Evolutionary conservation across 2,888 invertebrate genomes (phyloP), one percentile per base, ranked within the genome.

Genomic region (Sesia apiformis): DNA sequence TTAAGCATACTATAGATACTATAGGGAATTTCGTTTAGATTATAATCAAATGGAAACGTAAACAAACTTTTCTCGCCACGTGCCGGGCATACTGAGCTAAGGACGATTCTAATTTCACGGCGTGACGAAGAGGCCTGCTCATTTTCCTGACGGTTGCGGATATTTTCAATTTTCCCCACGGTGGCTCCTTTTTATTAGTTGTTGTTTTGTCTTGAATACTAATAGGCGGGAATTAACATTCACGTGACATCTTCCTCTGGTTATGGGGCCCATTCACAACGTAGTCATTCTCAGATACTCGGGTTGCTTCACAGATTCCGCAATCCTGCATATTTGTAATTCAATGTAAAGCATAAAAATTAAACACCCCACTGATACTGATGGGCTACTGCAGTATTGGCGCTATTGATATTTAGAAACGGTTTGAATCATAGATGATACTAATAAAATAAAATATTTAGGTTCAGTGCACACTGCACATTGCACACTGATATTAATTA

Each of bases 111-210:
- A 84, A 86, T 86, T 87, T 79, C 78, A 79, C 78, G 78, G 75
- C 77, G 82, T 82, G 83, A 84, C 79, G 81, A 78, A 82, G 80
- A 81, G 74, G 72, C 66, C 76, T 74, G 63, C 83, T 83, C 81
- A 86, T 86, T 86, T 86, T 83, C 84, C 76, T 84, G 84, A 81
- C 79, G 81, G 81, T 79, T 84, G 83, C 78, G 87, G 86, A 85
- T 85, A 86, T 87, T 89, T 88, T 89, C 88, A 87, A 89, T 88
- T 88, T 85, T 84, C 85, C 76, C 81, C 71, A 74, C 77, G 78
- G 80, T 70, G 72, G 75, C 78, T 76, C 77, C 81, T 79, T 87
- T 87, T 86, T 87, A 87, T 88, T 87, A 84, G 83, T 84, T 84
- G 81, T 81, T 84, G 85, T 84, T 83, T 81, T 75, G 84, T 65